Conservation (phyloP, 2,113 vertebrate species). For the Cygnus atratus region DNA sequence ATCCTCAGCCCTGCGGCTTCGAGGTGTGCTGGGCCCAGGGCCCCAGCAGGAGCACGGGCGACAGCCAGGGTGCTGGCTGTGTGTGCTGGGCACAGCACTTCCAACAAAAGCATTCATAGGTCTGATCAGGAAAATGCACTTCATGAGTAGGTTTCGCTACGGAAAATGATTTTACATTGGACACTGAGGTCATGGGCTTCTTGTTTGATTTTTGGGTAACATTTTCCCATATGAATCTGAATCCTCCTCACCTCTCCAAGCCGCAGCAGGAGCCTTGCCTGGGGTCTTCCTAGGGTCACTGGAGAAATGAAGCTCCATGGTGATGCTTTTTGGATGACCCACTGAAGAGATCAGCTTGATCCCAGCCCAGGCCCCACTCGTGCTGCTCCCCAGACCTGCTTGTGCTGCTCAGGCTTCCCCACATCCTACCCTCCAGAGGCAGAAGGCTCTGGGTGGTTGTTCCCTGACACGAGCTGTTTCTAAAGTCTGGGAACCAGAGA, state of each 20-base stretch:
- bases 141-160: background rate
- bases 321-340: background rate
- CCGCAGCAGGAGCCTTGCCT: background rate
- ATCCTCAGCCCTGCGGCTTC: too few species aligned
- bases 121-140: background rate
- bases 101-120: background rate
- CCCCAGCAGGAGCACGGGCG: background rate
- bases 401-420: fast-evolving
- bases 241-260: background rate
- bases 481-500: fast-evolving
- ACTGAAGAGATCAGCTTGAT: fast-evolving
- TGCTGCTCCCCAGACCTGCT: background rate
- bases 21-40: background rate
- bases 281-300: background rate
- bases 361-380: fast-evolving
- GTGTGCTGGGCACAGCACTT: background rate
- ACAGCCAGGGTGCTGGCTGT: background rate
- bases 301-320: fast-evolving
- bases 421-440: background rate
- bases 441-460: fast-evolving
- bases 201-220: background rate
- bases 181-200: background rate
- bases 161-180: background rate
- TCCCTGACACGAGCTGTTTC: background rate
- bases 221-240: background rate